Evolutionary conservation across 2,113 vertebrate genomes (phyloP), one percentile per base, ranked within the genome.

Genomic region (Cololabis saira): DNA sequence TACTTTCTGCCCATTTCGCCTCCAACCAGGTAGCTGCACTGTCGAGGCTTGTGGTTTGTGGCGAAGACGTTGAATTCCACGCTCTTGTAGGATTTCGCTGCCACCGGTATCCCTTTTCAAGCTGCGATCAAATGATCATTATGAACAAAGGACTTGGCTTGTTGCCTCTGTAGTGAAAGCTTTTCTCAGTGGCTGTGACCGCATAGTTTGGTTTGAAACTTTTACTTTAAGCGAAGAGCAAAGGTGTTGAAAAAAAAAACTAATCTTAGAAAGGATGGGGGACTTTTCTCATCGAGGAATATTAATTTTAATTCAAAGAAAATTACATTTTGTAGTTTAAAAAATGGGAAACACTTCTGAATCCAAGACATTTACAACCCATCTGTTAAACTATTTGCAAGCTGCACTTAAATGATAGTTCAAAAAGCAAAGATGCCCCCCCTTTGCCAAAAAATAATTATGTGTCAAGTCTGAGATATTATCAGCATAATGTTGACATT

Each of bases 91-190:
- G 75, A 54, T 77, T 90, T 64, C 45, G 51, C 83, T 69, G 71
- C 79, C 48, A 71, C 67, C 73, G 74, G 84, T 88, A 88, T 91
- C 86, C 61, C 81, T 87, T 91, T 91, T 86, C 88, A 91, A 86
- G 65, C 81, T 11, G 57, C 61, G 73, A 92, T 90, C 90, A 89
- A 91, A 85, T 90, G 89, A 90, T 87, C 76, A 61, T 83, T 82
- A 68, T 18, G 83, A 91, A 92, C 85, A 89, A 90, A 91, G 83
- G 76, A 78, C 68, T 89, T 87, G 86, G 87, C 80, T 78, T 64
- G 84, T 80, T 89, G 84, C 89, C 83, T 90, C 82, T 76, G 67
- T 76, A 89, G 79, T 87, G 71, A 87, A 89, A 89, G 83, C 83
- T 89, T 91, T 87, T 30, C 75, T 81, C 74, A 83, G 71, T 75